phyloP scores from a whole-genome alignment of 2,797 vertebrate species.

The Gymnocypris eckloni region DNA sequence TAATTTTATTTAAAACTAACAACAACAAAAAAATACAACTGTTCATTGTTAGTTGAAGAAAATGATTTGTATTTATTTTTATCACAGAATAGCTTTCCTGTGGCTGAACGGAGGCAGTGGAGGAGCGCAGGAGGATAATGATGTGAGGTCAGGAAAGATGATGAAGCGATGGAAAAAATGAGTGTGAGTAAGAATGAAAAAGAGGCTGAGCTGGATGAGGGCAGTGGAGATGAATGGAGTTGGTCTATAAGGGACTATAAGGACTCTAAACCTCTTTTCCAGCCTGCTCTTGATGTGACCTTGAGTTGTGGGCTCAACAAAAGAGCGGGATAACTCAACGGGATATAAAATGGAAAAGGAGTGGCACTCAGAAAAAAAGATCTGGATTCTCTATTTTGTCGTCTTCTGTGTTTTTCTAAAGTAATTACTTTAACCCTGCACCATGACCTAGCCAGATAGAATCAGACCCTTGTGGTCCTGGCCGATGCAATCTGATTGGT shows the following conservation, averaged over 20 bases:
- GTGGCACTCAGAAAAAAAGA: conserved; percentile 48
- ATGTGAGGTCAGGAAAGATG: conserved; percentile 45
- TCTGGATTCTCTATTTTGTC: conserved; percentile 68
- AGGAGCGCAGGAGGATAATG: conserved; percentile 48
- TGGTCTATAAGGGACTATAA: conserved; percentile 41
- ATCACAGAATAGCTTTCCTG: conserved; percentile 13
- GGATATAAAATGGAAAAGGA: conserved; percentile 63
- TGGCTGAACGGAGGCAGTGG: conserved; percentile 2
- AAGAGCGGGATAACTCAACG: conserved; percentile 73
- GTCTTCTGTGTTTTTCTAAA: conserved; percentile 72
- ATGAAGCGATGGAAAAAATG: conserved; percentile 64
- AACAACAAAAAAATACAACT: no score
- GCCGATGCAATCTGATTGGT: conserved; percentile 81
- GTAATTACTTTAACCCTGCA: conserved; percentile 84
- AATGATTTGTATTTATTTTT: not conserved
- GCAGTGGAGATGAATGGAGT: conserved; percentile 40
- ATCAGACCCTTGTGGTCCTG: conserved; percentile 76
- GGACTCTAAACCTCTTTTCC: conserved; percentile 27
- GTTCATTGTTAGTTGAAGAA: no score
- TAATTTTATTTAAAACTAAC: no score
- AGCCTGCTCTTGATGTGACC: conserved; percentile 59
- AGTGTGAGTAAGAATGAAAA: conserved; percentile 62
- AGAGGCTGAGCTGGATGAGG: conserved; percentile 13
- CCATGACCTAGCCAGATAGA: conserved; percentile 83
- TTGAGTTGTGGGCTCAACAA: conserved; percentile 73